Evolutionary conservation across 1,140 invertebrate genomes (phyloP), one percentile per base, ranked within the genome.

Genomic region (Scaptomyza pallida): DNA sequence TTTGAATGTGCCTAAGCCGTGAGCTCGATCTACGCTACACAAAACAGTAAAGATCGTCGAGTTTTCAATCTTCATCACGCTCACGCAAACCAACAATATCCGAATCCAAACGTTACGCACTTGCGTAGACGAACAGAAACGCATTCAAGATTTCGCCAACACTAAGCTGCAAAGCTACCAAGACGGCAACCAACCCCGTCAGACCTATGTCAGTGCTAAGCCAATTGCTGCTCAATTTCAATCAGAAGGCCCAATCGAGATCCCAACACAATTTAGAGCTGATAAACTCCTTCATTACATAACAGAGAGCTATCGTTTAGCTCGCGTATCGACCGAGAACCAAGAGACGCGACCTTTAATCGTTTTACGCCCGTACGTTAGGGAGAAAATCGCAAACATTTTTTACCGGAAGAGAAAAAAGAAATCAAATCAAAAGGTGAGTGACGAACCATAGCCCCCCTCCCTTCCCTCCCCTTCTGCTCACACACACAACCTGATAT

Each of bases 251-350:
- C 30, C 82, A 85, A 50, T 64, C 61, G 41, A 68, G 89, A 63
- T 81, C 68, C 54, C 77, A 79, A 9, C 82, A 91, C 79, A 91
- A 90, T 68, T 59, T 85, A 81, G 86, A 89, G 68, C 68, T 89
- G 75, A 82, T 90, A 82, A 90, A 91, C 83, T 91, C 89, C 35
- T 89, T 89, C 69, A 89, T 89, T 89, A 89, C 86, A 89, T 89
- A 88, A 89, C 83, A 81, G 55, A 55, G 44, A 70, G 74, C 77
- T 69, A 23, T 37, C 21, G 43, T 52, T 23, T 43, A 30, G 52
- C 54, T 60, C 55, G 50, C 61, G 41, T 43, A 50, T 40, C 59
- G 26, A 45, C 21, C 54, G 48, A 70, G 50, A 48, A 71, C 15
- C 26, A 10, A 56, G 21, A 55, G 50, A 72, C 55, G 57, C 61